Conservation (phyloP, 2,888 invertebrate genomes). For the Antheraea assamensis region DNA sequence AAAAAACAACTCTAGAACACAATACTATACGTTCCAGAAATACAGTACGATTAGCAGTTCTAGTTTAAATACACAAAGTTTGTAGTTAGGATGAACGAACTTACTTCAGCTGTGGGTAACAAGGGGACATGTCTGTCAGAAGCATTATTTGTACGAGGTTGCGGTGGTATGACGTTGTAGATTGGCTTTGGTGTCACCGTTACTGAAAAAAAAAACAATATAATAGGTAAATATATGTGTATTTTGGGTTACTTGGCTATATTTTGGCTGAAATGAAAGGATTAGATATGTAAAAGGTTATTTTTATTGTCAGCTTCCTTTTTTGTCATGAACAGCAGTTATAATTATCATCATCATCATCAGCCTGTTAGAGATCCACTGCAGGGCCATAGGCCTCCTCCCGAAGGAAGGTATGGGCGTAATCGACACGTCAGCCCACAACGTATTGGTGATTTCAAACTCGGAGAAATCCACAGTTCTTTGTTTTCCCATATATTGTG, state of each 20-base stretch:
- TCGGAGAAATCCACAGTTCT: too few relatives aligned
- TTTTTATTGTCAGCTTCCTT: too few relatives aligned
- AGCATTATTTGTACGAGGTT: slow-evolving; percentile 64
- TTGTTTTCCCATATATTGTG: too few relatives aligned
- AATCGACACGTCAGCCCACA: too few relatives aligned
- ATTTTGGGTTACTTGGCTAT: too few relatives aligned
- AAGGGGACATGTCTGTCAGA: slow-evolving; percentile 58
- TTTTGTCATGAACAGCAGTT: background rate
- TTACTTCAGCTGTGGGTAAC: slow-evolving; percentile 66
- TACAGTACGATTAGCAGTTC: background rate
- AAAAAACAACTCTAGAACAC: background rate
- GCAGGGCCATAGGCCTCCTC: too few relatives aligned
- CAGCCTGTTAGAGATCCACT: too few relatives aligned
- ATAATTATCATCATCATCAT: too few relatives aligned
- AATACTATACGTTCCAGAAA: background rate
- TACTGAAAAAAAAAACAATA: slow-evolving; percentile 60
- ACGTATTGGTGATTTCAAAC: too few relatives aligned
- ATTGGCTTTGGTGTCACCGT: slow-evolving; percentile 82
- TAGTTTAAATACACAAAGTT: slow-evolving; percentile 35
- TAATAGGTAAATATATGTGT: slow-evolving; percentile 12
- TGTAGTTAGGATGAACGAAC: slow-evolving; percentile 57
- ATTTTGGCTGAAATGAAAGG: background rate
- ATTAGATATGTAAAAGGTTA: background rate
- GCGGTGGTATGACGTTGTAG: slow-evolving; percentile 81
- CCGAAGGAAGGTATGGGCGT: too few relatives aligned